A percentile compares a stretch with the other conserved stretches of the same genome.
phyloP scores from a whole-genome alignment of 2,797 vertebrate genomes.

The Oreochromis mossambicus region DNA sequence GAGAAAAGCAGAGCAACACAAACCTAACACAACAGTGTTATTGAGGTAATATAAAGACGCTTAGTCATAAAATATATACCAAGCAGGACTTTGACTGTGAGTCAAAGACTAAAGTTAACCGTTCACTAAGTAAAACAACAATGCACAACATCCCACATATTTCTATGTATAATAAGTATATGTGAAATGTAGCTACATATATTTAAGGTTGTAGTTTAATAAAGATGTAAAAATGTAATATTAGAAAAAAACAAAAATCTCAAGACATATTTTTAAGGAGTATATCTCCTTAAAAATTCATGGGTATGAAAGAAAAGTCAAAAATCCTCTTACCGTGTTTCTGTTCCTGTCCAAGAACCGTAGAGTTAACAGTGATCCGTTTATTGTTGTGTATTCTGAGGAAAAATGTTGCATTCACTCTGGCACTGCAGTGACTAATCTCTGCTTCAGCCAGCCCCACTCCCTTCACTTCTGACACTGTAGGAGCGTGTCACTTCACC shows the following conservation, averaged over 20 bases:
- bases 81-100: slow-evolving; percentile 53
- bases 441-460: slow-evolving; percentile 5
- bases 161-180: not conserved
- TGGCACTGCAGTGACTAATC: not conserved
- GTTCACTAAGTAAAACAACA: not conserved
- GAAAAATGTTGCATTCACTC: not conserved
- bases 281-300: no score
- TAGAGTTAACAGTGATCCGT: not conserved
- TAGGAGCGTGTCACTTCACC: not conserved
- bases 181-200: not conserved
- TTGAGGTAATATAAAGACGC: not conserved
- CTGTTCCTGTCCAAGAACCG: not conserved
- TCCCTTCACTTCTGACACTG: not conserved
- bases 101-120: not conserved
- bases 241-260: not conserved
- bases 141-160: not conserved
- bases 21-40: not conserved
- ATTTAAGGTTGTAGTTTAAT: not conserved
- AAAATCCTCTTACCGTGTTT: slow-evolving; percentile 38
- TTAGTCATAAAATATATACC: slow-evolving; percentile 32
- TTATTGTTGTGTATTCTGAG: not conserved
- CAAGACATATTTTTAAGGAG: not conserved
- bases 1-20: not conserved
- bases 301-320: not conserved
- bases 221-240: not conserved